Conservation (phyloP, 2,113 vertebrate genomes). For the Pseudopipra pipra region DNA sequence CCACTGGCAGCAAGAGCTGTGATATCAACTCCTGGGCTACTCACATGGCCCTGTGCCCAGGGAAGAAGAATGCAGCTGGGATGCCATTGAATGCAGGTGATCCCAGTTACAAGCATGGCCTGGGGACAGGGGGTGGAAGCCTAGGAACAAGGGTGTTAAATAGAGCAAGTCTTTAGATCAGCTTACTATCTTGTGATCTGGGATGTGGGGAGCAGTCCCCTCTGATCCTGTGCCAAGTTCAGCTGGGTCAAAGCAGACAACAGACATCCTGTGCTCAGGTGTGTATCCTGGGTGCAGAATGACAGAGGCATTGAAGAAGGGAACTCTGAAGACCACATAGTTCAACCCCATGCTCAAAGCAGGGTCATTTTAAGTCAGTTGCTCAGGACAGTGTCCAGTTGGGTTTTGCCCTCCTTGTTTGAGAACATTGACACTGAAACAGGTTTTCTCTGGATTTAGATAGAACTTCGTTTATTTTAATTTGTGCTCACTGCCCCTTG, state of each 20-base stretch:
- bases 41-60: neutral
- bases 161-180: constrained; percentile 11
- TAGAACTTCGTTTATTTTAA: neutral
- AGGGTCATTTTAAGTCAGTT: neutral
- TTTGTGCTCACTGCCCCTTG: neutral
- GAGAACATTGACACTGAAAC: neutral
- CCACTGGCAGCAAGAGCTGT: neutral
- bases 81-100: neutral
- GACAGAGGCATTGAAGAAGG: neutral
- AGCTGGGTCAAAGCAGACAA: constrained; percentile 7
- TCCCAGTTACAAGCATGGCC: constrained; percentile 27
- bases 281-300: neutral
- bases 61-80: neutral
- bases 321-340: neutral
- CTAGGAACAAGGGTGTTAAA: constrained; percentile 1
- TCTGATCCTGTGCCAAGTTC: neutral
- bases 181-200: constrained; percentile 31
- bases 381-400: neutral
- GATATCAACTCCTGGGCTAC: neutral
- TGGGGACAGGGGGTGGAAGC: constrained; percentile 25
- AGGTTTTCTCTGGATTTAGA: neutral
- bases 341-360: neutral
- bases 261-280: neutral
- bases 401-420: neutral
- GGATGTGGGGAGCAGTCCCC: neutral